A percentile compares a stretch with the other conserved stretches of the same genome.
Conservation (phyloP, 2,888 invertebrate genomes). For the Drosophila robusta region DNA sequence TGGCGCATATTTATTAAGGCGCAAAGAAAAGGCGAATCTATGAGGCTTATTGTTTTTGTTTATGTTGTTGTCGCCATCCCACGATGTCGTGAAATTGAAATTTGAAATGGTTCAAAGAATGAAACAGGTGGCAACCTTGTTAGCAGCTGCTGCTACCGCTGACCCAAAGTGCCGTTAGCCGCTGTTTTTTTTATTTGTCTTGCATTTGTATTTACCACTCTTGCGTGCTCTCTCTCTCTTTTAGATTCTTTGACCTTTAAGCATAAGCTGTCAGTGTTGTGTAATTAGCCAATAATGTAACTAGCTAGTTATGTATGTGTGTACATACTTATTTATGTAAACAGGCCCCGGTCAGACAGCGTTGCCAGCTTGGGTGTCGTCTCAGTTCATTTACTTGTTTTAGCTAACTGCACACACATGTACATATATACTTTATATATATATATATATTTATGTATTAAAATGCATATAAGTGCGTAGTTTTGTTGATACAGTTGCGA, state of each 20-base stretch:
- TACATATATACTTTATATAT: not conserved
- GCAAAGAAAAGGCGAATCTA: slow-evolving; percentile 41
- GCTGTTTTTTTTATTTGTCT: slow-evolving; percentile 22
- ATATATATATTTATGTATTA: not conserved
- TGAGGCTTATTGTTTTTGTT: slow-evolving; percentile 53
- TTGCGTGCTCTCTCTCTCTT: not conserved
- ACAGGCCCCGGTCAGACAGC: slow-evolving; percentile 9
- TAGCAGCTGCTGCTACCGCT: slow-evolving; percentile 40
- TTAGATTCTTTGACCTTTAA: not conserved
- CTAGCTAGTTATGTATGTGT: not conserved
- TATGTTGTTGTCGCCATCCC: slow-evolving; percentile 25
- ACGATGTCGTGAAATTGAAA: slow-evolving; percentile 37
- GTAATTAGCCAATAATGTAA: slow-evolving; percentile 44
- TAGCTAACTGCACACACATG: slow-evolving; percentile 31
- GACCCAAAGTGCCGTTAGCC: slow-evolving; percentile 43
- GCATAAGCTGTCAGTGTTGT: slow-evolving; percentile 33
- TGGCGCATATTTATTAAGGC: slow-evolving; percentile 72
- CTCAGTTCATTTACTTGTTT: slow-evolving; percentile 40
- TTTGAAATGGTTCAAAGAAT: slow-evolving; percentile 35
- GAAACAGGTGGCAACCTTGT: slow-evolving; percentile 69
- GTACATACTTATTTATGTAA: slow-evolving; percentile 5
- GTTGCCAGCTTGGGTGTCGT: slow-evolving; percentile 23
- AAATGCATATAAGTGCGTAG: not conserved
- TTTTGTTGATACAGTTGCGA: slow-evolving; percentile 52
- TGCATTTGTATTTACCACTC: slow-evolving; percentile 25